A percentile compares a stretch with the other conserved stretches of the same genome.
phyloP scores from a whole-genome alignment of 2,888 invertebrate genomes.

The Mystacides longicornis region DNA sequence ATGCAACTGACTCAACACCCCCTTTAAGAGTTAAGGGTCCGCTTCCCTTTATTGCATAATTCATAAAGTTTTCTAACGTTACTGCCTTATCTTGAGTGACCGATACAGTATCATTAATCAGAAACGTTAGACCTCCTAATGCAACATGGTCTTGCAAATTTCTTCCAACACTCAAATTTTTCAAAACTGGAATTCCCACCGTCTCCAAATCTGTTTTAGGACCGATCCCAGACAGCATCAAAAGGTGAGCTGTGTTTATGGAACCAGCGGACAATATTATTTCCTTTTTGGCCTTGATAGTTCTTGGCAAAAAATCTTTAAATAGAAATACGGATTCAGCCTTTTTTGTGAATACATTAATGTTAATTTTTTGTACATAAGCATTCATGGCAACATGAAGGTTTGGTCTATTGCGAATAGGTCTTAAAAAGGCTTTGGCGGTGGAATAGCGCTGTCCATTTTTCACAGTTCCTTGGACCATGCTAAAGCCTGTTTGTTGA shows the following conservation, averaged over 20 bases:
- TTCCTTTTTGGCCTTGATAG: slow-evolving; percentile 36
- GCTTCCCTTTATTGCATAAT: slow-evolving; percentile 25
- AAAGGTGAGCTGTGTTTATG: slow-evolving; percentile 40
- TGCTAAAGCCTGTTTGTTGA: slow-evolving; percentile 43
- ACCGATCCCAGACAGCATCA: slow-evolving; percentile 46
- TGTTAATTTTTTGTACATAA: slow-evolving; percentile 38
- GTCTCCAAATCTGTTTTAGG: slow-evolving; percentile 34
- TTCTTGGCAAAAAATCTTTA: slow-evolving; percentile 28
- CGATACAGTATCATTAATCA: slow-evolving; percentile 3
- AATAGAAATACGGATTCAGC: slow-evolving; percentile 34
- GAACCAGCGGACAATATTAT: slow-evolving; percentile 42
- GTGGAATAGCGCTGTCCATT: slow-evolving; percentile 44
- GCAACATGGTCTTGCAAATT: slow-evolving; percentile 46
- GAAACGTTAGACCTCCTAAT: slow-evolving; percentile 53
- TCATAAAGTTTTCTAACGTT: neutral
- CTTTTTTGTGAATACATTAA: slow-evolving; percentile 35
- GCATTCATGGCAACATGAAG: slow-evolving; percentile 34
- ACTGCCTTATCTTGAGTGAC: neutral
- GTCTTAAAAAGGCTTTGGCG: slow-evolving; percentile 45
- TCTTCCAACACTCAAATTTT: slow-evolving; percentile 39
- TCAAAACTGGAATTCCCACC: slow-evolving; percentile 33
- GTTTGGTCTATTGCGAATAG: slow-evolving; percentile 30
- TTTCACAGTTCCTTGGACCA: slow-evolving; percentile 39
- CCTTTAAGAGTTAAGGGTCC: slow-evolving; percentile 57
- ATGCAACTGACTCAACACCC: slow-evolving; percentile 58